A percentile compares a stretch with the other conserved stretches of the same genome.
Evolutionary conservation across 2,888 invertebrate species (phyloP).

Genomic region (Drosophila putrida): DNA sequence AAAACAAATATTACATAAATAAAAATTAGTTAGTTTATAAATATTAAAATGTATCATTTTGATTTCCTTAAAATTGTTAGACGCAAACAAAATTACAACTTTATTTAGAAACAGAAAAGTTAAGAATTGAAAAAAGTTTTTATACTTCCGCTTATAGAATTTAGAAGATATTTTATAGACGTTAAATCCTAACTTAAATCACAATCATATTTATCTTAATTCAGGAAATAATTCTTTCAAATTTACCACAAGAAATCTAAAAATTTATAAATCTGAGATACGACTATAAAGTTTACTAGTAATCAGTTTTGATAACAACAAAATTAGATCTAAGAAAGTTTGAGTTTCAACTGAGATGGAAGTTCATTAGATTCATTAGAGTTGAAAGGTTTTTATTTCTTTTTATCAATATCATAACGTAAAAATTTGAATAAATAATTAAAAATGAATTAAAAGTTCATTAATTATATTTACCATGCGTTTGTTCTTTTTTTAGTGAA

Average conservation of each 20-base stretch:
- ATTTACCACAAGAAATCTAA: no score
- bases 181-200: no score
- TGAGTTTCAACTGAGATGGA: not conserved
- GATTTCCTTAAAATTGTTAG: not conserved
- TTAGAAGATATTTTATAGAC: no score
- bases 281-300: not conserved
- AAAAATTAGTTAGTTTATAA: not conserved
- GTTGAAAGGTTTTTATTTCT: not conserved
- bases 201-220: no score
- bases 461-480: conserved; percentile 59
- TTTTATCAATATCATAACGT: conserved; percentile 19
- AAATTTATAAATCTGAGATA: not conserved
- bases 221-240: no score
- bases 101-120: not conserved
- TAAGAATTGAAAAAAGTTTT: no score
- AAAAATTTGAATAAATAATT: conserved; percentile 58
- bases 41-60: not conserved
- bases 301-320: not conserved
- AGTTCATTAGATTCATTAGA: conserved; percentile 16
- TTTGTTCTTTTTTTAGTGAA: conserved; percentile 44
- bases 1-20: not conserved
- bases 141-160: no score
- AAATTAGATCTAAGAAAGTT: not conserved
- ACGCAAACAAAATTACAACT: not conserved
- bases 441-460: conserved; percentile 76